These are phyloP conservation scores for Squalus acanthias DNA, from an alignment of 2,797 vertebrate species.

Conservation along the genomic window DNA sequence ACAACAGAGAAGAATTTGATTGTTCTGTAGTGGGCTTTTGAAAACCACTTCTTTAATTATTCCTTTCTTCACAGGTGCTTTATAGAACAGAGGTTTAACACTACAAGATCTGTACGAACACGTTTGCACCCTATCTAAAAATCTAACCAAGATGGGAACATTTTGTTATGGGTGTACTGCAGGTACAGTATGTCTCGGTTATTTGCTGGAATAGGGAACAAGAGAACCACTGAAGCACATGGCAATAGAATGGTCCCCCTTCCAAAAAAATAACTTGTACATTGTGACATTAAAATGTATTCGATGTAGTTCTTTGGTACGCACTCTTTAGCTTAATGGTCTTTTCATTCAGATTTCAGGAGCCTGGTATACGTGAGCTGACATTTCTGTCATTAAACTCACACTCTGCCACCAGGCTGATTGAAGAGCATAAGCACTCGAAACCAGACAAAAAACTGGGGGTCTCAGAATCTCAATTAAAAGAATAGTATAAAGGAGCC, in stretches of 20 bases:
- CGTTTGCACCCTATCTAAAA: not conserved
- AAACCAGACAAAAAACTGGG: not conserved
- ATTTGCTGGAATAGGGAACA: not conserved
- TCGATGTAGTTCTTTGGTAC: not conserved
- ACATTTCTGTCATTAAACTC: not conserved
- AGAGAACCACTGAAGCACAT: not conserved
- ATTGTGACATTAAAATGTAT: not conserved
- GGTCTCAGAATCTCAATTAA: not conserved
- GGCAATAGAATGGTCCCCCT: not conserved
- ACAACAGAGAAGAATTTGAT: constrained; percentile 33
- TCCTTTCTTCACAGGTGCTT: constrained; percentile 15
- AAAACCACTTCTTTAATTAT: constrained; percentile 35
- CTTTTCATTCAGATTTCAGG: not conserved
- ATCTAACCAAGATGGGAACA: not conserved
- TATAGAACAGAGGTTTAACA: not conserved
- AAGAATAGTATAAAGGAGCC: not conserved
- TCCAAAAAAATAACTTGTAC: not conserved
- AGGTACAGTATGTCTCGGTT: not conserved
- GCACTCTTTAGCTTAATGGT: not conserved
- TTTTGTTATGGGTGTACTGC: not conserved
- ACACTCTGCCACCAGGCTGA: not conserved
- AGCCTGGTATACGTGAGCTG: not conserved
- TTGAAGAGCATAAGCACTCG: not conserved
- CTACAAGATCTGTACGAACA: not conserved
- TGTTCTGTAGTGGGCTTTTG: constrained; percentile 35